These are phyloP conservation scores for Ranitomeya variabilis DNA, from an alignment of 2,113 vertebrate species.

Conservation along the genomic window DNA sequence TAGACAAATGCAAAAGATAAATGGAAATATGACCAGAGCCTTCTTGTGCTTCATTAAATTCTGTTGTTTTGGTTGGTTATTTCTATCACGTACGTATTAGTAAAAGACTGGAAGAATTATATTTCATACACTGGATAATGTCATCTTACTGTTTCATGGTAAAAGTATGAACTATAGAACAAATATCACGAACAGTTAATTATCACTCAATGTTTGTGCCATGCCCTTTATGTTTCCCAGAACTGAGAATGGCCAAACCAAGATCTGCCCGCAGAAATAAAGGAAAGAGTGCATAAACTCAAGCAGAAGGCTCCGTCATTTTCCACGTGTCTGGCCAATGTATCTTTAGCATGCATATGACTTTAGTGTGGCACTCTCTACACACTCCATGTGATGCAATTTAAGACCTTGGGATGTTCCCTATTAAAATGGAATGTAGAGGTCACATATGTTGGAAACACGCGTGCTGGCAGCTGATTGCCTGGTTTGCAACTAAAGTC, in stretches of 20 bases:
- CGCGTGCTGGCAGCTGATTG: slow-evolving; percentile 15
- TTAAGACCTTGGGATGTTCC: slow-evolving; percentile 30
- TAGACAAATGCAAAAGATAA: too few relatives aligned
- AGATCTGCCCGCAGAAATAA: not conserved
- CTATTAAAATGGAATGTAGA: slow-evolving; percentile 42
- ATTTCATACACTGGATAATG: not conserved
- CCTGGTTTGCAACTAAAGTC: not conserved
- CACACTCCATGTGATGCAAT: slow-evolving; percentile 34
- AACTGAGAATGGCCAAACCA: not conserved
- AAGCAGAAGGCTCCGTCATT: slow-evolving; percentile 25
- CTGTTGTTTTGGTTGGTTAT: not conserved
- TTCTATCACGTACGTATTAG: not conserved
- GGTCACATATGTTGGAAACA: slow-evolving; percentile 40
- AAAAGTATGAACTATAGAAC: slow-evolving; percentile 18
- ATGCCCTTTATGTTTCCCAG: slow-evolving; percentile 45
- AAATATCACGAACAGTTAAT: not conserved
- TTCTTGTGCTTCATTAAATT: not conserved
- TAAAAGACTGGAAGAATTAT: not conserved
- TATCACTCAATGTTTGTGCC: not conserved
- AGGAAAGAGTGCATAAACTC: slow-evolving; percentile 9
- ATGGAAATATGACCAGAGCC: too few relatives aligned
- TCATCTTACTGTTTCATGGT: not conserved
- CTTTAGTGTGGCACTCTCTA: slow-evolving; percentile 30
- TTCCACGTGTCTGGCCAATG: slow-evolving; percentile 39
- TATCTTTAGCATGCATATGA: slow-evolving; percentile 38